These are phyloP conservation scores for Ranitomeya imitator DNA, from an alignment of 2,113 vertebrate species.

Conservation along the genomic window DNA sequence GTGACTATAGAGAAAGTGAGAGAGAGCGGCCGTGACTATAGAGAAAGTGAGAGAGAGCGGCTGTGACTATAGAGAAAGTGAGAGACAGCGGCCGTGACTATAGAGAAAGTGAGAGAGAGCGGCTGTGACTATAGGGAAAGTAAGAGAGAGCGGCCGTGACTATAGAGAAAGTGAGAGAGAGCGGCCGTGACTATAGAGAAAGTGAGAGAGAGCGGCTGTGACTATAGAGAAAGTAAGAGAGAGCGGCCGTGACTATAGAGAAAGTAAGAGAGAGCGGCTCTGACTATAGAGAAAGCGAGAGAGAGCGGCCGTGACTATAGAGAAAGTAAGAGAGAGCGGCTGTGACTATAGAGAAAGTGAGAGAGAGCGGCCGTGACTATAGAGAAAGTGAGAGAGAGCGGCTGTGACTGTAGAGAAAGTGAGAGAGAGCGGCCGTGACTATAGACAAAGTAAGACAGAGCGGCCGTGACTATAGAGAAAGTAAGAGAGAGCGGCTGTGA, in stretches of 20 bases:
- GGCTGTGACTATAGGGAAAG: neutral
- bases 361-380: too few species aligned
- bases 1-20: neutral
- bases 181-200: neutral
- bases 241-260: too few species aligned
- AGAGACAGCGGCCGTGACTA: neutral
- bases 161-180: neutral
- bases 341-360: neutral
- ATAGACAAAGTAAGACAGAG: too few species aligned
- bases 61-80: neutral
- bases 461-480: too few species aligned
- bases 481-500: too few species aligned
- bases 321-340: too few species aligned
- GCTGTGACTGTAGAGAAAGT: neutral
- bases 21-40: too few species aligned
- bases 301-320: too few species aligned
- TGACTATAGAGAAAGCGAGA: too few species aligned
- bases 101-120: neutral
- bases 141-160: neutral
- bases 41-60: too few species aligned
- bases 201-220: neutral
- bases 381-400: neutral
- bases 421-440: too few species aligned
- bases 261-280: too few species aligned
- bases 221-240: neutral